Percentiles rank a stretch among this genome's conserved stretches.
Conservation (phyloP, 2,888 invertebrate genomes). For the Drosophila antonietae region DNA sequence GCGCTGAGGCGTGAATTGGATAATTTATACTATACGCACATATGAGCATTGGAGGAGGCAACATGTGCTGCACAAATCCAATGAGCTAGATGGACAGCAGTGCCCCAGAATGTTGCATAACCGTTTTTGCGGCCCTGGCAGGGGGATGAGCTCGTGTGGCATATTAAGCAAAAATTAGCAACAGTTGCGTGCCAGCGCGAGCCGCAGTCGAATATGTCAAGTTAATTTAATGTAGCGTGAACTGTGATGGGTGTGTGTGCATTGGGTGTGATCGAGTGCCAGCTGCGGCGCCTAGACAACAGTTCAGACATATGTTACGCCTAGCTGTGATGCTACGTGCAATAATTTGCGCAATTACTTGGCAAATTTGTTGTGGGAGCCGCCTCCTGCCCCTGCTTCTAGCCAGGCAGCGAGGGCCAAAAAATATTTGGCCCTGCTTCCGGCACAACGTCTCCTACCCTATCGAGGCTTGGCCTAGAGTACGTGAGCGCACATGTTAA, state of each 20-base stretch:
- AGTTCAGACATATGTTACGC: constrained; percentile 62
- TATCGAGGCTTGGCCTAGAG: constrained; percentile 20
- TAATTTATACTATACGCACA: constrained; percentile 69
- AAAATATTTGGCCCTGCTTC: constrained; percentile 24
- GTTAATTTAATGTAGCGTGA: constrained; percentile 79
- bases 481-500: constrained; percentile 59
- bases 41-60: constrained; percentile 25
- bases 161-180: constrained; percentile 77
- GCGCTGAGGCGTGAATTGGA: constrained; percentile 79
- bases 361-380: constrained; percentile 56
- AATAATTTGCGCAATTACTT: constrained; percentile 79
- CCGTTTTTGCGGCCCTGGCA: neutral
- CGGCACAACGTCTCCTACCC: constrained; percentile 11
- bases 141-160: constrained; percentile 42
- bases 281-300: constrained; percentile 62
- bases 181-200: constrained; percentile 70
- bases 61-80: constrained; percentile 57
- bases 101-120: constrained; percentile 34
- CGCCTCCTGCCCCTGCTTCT: neutral
- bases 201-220: constrained; percentile 65
- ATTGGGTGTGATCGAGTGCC: constrained; percentile 30
- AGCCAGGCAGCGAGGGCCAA: neutral
- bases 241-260: constrained; percentile 37
- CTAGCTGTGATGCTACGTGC: constrained; percentile 69
- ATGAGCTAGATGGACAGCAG: constrained; percentile 58